These are phyloP conservation scores for Apodemus speciosus DNA, from an alignment of 2,113 vertebrate genomes.

Conservation along the genomic window DNA sequence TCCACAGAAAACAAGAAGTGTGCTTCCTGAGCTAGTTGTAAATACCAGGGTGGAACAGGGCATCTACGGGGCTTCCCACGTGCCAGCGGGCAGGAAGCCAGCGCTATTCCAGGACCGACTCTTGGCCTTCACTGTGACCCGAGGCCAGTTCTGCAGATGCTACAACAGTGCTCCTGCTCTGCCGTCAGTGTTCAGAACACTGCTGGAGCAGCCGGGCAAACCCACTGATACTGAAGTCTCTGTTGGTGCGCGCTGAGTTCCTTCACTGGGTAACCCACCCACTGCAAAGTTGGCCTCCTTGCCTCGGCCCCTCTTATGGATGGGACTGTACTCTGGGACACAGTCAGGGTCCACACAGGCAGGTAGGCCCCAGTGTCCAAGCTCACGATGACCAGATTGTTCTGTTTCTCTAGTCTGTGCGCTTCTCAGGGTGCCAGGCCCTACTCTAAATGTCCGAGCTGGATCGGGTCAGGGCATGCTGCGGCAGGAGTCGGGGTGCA, in stretches of 20 bases:
- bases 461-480: neutral
- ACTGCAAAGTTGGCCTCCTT: neutral
- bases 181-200: neutral
- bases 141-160: accelerated
- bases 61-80: accelerated
- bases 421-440: neutral
- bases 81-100: accelerated
- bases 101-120: neutral
- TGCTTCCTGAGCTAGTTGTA: neutral
- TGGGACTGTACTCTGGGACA: neutral
- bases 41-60: neutral
- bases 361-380: neutral
- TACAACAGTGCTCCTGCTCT: neutral
- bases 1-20: neutral
- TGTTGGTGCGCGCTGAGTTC: neutral
- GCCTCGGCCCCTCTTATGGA: neutral
- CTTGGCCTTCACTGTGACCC: neutral
- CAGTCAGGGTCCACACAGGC: neutral
- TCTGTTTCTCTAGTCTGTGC: accelerated
- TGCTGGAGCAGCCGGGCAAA: neutral
- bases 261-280: neutral
- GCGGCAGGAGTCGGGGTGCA: too few relatives aligned
- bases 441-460: neutral
- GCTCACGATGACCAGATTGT: too few relatives aligned
- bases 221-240: too few relatives aligned